Evolutionary conservation across 2,113 vertebrate species (phyloP).

Genomic region (Gymnorhina tibicen): DNA sequence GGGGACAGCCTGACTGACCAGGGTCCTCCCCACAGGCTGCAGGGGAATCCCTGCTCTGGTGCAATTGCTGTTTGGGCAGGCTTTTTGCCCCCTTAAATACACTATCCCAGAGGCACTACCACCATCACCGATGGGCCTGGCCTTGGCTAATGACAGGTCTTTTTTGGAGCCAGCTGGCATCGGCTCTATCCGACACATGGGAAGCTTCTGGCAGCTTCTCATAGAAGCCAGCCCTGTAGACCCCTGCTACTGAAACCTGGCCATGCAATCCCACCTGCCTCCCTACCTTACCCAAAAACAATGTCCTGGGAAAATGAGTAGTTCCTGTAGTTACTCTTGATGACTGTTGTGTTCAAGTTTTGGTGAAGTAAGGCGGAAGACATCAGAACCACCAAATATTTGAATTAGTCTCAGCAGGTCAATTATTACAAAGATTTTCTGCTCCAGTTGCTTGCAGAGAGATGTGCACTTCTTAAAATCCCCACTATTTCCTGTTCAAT

Average conservation of each 20-base stretch:
- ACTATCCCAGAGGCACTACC: neutral
- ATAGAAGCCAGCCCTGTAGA: neutral
- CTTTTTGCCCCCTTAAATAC: neutral
- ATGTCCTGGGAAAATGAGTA: neutral
- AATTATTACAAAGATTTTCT: slow-evolving; percentile 38
- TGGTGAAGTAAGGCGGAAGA: neutral
- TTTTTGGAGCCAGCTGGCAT: neutral
- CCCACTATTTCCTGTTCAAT: slow-evolving; percentile 7
- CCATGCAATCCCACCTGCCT: neutral
- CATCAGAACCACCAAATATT: neutral
- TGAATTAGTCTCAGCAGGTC: slow-evolving; percentile 26
- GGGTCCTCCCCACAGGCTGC: no score
- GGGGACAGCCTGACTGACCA: neutral
- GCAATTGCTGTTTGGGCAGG: neutral
- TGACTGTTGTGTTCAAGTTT: neutral
- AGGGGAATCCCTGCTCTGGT: neutral
- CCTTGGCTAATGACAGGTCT: fast-evolving
- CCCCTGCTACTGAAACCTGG: neutral
- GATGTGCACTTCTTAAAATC: slow-evolving; percentile 1
- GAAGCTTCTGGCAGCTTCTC: neutral
- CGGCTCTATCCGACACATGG: fast-evolving
- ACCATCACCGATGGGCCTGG: fast-evolving
- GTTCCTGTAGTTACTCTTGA: neutral
- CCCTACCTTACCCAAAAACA: neutral
- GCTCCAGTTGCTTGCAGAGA: slow-evolving; percentile 15